Evolutionary conservation across 2,113 vertebrate genomes (phyloP).

Genomic region (Hippocampus abdominalis): DNA sequence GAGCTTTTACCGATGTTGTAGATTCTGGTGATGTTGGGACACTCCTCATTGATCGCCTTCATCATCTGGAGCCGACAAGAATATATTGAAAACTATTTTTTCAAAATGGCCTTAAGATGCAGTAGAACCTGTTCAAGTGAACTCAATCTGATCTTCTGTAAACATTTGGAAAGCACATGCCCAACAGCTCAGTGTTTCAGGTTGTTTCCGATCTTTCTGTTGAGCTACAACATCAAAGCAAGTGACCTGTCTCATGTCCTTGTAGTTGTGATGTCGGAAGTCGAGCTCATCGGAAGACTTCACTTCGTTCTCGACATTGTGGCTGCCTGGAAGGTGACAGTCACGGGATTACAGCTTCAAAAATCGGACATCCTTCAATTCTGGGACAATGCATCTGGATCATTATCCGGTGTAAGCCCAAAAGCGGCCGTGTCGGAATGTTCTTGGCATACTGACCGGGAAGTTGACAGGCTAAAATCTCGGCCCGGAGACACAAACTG

Average conservation of each 20-base stretch:
- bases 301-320: conserved; percentile 68
- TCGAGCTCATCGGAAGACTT: conserved; percentile 82
- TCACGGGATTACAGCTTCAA: not conserved
- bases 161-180: too few species aligned
- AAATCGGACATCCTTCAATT: not conserved
- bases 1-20: conserved; percentile 93
- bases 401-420: too few species aligned
- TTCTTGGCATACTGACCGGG: conserved; percentile 69
- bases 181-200: too few species aligned
- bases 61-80: conserved; percentile 78
- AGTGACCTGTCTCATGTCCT: conserved; percentile 93
- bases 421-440: not conserved
- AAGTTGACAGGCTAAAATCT: conserved; percentile 87
- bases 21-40: conserved; percentile 90
- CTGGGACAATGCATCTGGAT: not conserved
- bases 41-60: conserved; percentile 92
- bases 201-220: not conserved
- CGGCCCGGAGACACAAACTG: conserved; percentile 87
- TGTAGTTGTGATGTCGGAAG: conserved; percentile 91
- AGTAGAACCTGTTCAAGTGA: too few species aligned
- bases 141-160: too few species aligned
- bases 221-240: not conserved
- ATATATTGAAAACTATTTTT: too few species aligned
- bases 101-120: too few species aligned
- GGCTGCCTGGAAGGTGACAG: conserved; percentile 49